Base-by-base conservation (phyloP, 2,888 invertebrate species). In the Siphlonurus alternatus region DNA sequence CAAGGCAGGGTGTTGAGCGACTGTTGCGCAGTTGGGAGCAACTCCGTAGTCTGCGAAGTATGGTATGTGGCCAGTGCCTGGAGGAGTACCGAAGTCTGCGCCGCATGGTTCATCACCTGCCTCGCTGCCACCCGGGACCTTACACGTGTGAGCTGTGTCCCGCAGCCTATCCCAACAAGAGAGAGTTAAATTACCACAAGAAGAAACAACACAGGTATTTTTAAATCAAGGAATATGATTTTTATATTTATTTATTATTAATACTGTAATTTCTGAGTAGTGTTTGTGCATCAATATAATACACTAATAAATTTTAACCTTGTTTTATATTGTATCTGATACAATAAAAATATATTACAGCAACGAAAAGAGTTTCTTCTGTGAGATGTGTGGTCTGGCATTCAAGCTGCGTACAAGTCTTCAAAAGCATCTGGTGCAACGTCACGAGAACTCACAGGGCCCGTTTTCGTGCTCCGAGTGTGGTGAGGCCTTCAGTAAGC, bases 381-480 rank as follows among this genome's bases (percentile, higher is more conserved):
- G 69, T 63, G 67, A 67, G 59, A 67, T 68, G 61, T 69, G 69
- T 63, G 67, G 66, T 1, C 51, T 66, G 24, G 61, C 53, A 18
- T 69, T 68, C 62, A 66, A 68, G 59, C 65, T 66, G 2, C 59
- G 68, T 61, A 66, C 69, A 1, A 68, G 68, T 10, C 61, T 69
- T 10, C 67, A 68, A 61, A 69, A 69, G 59, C 69, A 69, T 62
- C 65, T 67, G 63, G 68, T 69, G 23, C 67, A 66, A 23, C 64
- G 66, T 1, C 68, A 69, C 61, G 69, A 68, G 63, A 64, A 64
- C 22, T 56, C 61, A 10, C 64, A 66, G 61, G 65, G 62, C 1
- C 22, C 59, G 3, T 66, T 63, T 61, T 51, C 63, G 3, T 69
- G 69, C 62, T 66, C 65, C 18, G 63, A 63, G 19, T 69, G 69